Evolutionary conservation across 2,113 vertebrate genomes (phyloP).

Genomic region (Notothenia rossii): DNA sequence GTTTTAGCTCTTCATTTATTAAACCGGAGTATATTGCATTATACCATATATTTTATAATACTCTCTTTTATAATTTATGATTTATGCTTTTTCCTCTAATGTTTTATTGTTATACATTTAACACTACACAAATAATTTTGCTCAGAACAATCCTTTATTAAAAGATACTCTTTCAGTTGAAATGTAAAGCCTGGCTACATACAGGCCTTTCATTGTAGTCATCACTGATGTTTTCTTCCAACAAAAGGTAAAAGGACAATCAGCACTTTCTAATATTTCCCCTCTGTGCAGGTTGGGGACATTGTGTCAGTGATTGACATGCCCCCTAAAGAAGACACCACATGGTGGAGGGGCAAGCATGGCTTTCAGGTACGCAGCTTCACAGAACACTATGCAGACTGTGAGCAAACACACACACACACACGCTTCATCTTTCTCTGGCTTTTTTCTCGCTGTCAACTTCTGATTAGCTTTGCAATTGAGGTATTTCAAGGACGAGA

Average conservation of each 20-base stretch:
- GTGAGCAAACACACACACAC: background rate
- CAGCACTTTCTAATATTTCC: background rate
- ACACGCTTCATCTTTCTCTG: background rate
- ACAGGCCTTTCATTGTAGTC: background rate
- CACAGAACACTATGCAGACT: slow-evolving; percentile 4
- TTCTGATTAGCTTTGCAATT: slow-evolving; percentile 19
- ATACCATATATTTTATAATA: background rate
- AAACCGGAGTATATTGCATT: background rate
- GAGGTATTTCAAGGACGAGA: slow-evolving; percentile 34
- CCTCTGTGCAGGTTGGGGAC: slow-evolving; percentile 92
- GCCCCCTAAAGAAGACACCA: slow-evolving; percentile 98
- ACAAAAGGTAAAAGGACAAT: background rate
- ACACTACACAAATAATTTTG: background rate
- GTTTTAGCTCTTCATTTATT: background rate
- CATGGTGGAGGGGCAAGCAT: slow-evolving; percentile 98
- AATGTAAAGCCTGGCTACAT: background rate
- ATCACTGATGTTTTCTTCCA: background rate
- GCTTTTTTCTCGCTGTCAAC: background rate
- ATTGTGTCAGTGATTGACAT: slow-evolving; percentile 99
- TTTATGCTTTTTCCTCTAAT: background rate
- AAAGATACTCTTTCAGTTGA: background rate
- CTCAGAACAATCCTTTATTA: background rate
- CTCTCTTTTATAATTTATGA: background rate
- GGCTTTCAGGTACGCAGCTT: slow-evolving; percentile 92
- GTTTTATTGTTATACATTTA: background rate